Evolutionary conservation across 2,797 vertebrate genomes (phyloP).

Genomic region (Sebastes cheni): DNA sequence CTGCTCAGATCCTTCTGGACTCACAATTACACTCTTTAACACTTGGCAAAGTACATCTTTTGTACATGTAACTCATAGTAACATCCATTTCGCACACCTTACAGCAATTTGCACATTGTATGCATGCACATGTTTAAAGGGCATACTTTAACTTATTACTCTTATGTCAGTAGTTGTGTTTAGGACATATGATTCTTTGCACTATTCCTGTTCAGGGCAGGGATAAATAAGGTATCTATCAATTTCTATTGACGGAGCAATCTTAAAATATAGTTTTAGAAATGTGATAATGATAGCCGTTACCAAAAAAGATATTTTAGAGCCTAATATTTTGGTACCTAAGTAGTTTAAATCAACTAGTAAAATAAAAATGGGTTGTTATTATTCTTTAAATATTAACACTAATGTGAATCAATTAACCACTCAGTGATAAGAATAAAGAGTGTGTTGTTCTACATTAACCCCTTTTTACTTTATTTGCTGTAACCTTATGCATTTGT

Average conservation of each 20-base stretch:
- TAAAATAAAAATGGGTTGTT: neutral
- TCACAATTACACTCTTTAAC: neutral
- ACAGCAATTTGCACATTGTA: neutral
- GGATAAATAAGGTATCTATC: neutral
- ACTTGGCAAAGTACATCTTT: neutral
- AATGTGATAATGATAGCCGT: neutral
- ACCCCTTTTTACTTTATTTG: neutral
- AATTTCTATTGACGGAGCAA: neutral
- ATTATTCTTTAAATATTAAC: neutral
- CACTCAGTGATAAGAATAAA: neutral
- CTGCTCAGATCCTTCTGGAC: neutral
- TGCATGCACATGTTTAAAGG: neutral
- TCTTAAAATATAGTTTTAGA: neutral
- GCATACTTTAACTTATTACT: neutral
- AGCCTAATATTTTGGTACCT: neutral
- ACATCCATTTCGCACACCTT: neutral
- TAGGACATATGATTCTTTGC: neutral
- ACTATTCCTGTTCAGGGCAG: neutral
- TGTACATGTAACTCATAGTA: neutral
- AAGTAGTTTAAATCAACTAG: neutral
- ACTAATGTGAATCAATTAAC: neutral
- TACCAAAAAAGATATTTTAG: neutral
- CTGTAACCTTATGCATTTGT: neutral
- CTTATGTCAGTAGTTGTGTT: neutral
- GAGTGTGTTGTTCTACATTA: neutral